Conservation (phyloP, 1,140 invertebrate genomes). For the Forficula auricularia region DNA sequence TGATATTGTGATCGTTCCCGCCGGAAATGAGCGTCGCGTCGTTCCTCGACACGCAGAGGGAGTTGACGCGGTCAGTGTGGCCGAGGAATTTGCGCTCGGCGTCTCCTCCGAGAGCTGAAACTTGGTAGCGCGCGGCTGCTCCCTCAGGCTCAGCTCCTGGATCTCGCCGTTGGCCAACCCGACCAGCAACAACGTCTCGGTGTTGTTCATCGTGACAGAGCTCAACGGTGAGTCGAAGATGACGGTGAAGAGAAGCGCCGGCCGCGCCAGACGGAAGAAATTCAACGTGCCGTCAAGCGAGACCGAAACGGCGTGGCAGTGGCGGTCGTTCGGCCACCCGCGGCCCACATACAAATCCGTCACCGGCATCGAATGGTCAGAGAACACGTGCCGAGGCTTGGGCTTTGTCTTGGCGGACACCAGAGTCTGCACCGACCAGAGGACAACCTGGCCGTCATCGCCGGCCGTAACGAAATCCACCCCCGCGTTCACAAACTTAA, state of each 20-base stretch:
- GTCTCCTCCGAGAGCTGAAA: slow-evolving; percentile 37
- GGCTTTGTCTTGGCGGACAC: slow-evolving; percentile 29
- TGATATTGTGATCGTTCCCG: slow-evolving; percentile 48
- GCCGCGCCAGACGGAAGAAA: slow-evolving; percentile 52
- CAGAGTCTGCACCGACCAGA: slow-evolving; percentile 44
- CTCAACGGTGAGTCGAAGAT: slow-evolving; percentile 53
- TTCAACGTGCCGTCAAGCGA: slow-evolving; percentile 67
- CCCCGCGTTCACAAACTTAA: slow-evolving; percentile 56
- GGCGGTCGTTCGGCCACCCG: too few relatives aligned
- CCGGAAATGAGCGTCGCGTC: slow-evolving; percentile 51
- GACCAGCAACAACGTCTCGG: slow-evolving; percentile 53
- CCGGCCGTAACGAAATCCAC: slow-evolving; percentile 51
- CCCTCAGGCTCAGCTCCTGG: slow-evolving; percentile 41
- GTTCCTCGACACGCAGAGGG: slow-evolving; percentile 50
- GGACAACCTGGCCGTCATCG: slow-evolving; percentile 68
- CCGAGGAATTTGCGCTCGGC: slow-evolving; percentile 30
- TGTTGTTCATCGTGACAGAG: slow-evolving; percentile 45
- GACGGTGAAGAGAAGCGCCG: slow-evolving; percentile 47
- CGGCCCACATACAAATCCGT: slow-evolving; percentile 45
- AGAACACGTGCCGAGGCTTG: slow-evolving; percentile 46
- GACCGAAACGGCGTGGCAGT: slow-evolving; percentile 49
- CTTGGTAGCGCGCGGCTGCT: slow-evolving; percentile 43
- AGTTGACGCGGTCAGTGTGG: slow-evolving; percentile 47
- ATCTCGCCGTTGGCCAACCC: slow-evolving; percentile 53
- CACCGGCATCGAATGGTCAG: slow-evolving; percentile 56